Percentiles rank a stretch among this genome's conserved stretches.
These are phyloP conservation scores for Sipha maydis DNA, from an alignment of 2,888 invertebrate species.

Conservation along the genomic window DNA sequence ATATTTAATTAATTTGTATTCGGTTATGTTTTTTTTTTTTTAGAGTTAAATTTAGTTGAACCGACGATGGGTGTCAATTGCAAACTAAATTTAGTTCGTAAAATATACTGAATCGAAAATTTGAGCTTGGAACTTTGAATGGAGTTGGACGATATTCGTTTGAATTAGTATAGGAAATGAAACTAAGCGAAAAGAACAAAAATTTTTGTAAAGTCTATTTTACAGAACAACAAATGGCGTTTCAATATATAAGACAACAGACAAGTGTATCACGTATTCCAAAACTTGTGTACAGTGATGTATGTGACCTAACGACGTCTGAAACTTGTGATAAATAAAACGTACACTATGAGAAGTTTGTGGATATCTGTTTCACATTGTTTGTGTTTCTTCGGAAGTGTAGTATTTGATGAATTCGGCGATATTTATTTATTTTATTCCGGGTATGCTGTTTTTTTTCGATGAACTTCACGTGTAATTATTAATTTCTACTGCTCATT, in stretches of 20 bases:
- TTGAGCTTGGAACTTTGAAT: not conserved
- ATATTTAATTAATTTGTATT: too few species aligned
- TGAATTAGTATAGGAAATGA: not conserved
- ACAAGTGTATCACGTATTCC: conserved; percentile 24
- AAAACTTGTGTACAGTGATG: conserved; percentile 26
- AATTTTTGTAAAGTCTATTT: not conserved
- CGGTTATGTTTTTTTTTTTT: too few species aligned
- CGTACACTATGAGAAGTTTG: not conserved
- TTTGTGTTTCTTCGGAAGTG: not conserved
- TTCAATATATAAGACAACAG: not conserved
- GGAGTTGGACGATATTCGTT: not conserved
- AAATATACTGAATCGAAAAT: not conserved
- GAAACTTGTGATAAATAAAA: conserved; percentile 13
- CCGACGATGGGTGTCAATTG: too few species aligned
- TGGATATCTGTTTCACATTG: conserved; percentile 31
- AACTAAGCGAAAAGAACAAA: not conserved
- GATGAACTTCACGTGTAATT: too few species aligned
- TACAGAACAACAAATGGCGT: conserved; percentile 3
- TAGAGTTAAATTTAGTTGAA: too few species aligned
- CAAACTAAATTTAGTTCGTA: too few species aligned
- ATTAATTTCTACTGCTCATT: too few species aligned
- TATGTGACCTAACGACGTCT: not conserved
- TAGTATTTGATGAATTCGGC: not conserved
- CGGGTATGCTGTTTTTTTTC: too few species aligned
- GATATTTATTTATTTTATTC: not conserved